Conservation (phyloP, 2,888 invertebrate species). For the Tipula lateralis region DNA sequence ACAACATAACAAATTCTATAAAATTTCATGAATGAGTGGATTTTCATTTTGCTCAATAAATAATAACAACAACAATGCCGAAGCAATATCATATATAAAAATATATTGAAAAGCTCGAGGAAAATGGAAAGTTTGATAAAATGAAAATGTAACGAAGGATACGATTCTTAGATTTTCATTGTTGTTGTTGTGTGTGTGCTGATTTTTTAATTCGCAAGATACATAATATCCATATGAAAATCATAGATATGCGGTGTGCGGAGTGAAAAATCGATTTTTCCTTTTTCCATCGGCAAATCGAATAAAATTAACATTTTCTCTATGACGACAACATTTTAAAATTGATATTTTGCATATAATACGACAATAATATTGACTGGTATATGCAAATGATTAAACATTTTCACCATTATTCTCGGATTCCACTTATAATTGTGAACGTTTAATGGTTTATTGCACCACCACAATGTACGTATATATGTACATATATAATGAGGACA, state of each 20-base stretch:
- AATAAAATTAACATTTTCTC: neutral
- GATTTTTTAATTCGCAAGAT: neutral
- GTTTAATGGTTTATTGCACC: neutral
- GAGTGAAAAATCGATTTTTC: neutral
- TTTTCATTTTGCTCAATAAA: neutral
- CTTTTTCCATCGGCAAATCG: neutral
- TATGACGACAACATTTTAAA: neutral
- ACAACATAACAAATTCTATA: neutral
- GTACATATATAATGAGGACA: neutral
- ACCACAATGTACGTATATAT: neutral
- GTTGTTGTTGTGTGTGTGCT: neutral
- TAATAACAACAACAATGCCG: neutral
- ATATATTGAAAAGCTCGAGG: neutral
- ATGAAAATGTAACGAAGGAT: neutral
- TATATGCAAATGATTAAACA: neutral
- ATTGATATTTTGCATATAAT: neutral
- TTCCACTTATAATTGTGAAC: neutral
- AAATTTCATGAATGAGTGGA: constrained; percentile 11
- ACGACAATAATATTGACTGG: neutral
- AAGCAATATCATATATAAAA: neutral
- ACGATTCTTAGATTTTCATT: neutral
- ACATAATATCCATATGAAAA: no score
- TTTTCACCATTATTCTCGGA: neutral
- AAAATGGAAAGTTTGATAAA: constrained; percentile 15
- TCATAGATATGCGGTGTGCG: neutral